Evolutionary conservation across 1,140 invertebrate species (phyloP), one percentile per base, ranked within the genome.

Genomic region (Drosophila pallidifrons): DNA sequence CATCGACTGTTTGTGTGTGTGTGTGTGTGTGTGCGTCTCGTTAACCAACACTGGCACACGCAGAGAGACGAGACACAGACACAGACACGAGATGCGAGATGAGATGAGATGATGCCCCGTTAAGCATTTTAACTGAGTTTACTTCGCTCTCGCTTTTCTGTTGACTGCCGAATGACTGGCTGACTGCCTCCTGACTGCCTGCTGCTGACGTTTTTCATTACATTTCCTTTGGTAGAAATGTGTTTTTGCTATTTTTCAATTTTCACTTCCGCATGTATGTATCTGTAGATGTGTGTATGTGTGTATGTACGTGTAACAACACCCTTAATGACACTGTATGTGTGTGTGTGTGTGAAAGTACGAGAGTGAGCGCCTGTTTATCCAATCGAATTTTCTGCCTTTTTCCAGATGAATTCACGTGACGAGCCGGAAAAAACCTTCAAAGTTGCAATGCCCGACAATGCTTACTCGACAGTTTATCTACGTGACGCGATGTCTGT

Each of bases 401-500:
- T 91, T 91, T 91, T 91, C 79, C 93, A 95, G 95, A 97, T 96
- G 93, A 95, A 95, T 68, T 97, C 96, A 7, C 94, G 96, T 65
- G 96, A 97, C 76, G 97, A 98, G 78, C 94, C 94, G 59, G 97
- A 98, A 89, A 97, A 97, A 92, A 94, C 94, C 41, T 97, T 98
- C 69, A 97, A 97, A 93, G 97, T 99, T 85, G 96, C 96, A 47
- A 95, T 99, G 78, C 98, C 98, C 51, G 98, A 98, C 92, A 94
- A 94, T 75, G 94, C 94, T 64, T 95, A 95, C 68, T 97, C 97
- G 51, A 96, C 96, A 45, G 97, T 98, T 79, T 96, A 96, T 92
- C 94, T 98, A 81, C 95, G 97, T 91, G 97, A 98, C 82, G 95
- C 95, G 49, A 99, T 99, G 96, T 97, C 97, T 32, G 98, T 99